Percentiles rank a stretch among this genome's conserved stretches.
Conservation (phyloP, 2,888 invertebrate species). For the Axea sp. region DNA sequence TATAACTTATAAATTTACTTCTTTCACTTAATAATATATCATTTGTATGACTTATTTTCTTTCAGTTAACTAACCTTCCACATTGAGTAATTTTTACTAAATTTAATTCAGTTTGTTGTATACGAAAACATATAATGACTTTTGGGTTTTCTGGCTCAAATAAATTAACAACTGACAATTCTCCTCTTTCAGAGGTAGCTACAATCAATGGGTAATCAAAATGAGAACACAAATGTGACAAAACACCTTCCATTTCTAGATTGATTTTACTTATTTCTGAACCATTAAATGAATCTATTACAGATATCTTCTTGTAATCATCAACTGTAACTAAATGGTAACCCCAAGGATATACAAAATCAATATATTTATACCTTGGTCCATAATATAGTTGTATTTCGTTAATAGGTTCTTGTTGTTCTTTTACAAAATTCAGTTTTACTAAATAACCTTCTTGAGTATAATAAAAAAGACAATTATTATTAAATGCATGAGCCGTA, state of each 20-base stretch:
- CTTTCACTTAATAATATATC: too few species aligned
- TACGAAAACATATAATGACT: slow-evolving; percentile 60
- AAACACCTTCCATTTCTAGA: slow-evolving; percentile 63
- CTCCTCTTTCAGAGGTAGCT: slow-evolving; percentile 67
- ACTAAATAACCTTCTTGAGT: slow-evolving; percentile 72
- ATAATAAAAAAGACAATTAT: slow-evolving; percentile 69
- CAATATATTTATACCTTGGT: slow-evolving; percentile 53
- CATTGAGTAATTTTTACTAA: slow-evolving; percentile 71
- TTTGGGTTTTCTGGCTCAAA: slow-evolving; percentile 63
- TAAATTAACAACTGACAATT: slow-evolving; percentile 67
- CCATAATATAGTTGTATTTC: slow-evolving; percentile 64
- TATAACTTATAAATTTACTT: too few species aligned
- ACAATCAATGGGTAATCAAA: slow-evolving; percentile 70
- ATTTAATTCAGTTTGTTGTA: slow-evolving; percentile 69
- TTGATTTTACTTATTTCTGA: slow-evolving; percentile 61
- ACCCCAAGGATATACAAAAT: slow-evolving; percentile 73
- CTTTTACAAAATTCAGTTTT: slow-evolving; percentile 64
- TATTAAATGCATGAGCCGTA: slow-evolving; percentile 64
- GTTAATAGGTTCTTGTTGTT: slow-evolving; percentile 33
- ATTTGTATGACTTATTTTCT: too few species aligned
- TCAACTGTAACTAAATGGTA: slow-evolving; percentile 69
- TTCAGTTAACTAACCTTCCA: too few species aligned
- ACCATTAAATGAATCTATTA: slow-evolving; percentile 69
- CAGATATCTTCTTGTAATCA: slow-evolving; percentile 59
- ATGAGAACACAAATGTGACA: slow-evolving; percentile 68